phyloP scores from a whole-genome alignment of 2,888 invertebrate genomes.

The Ochropleura leucogaster region DNA sequence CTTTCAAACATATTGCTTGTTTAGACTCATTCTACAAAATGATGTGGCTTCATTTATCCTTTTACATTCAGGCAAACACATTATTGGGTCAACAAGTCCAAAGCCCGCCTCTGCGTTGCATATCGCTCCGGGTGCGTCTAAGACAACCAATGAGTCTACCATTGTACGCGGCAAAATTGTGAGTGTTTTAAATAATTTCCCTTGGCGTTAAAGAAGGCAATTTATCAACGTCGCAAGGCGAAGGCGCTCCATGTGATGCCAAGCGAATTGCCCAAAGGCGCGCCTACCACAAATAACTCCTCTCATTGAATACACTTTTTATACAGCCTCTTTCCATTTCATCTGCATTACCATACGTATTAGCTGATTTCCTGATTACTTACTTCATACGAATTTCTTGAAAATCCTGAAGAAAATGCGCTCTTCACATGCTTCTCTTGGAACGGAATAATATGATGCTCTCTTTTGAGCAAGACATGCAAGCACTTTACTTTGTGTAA shows the following conservation, averaged over 20 bases:
- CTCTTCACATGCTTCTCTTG: constrained; percentile 23
- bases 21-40: constrained; percentile 6
- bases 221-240: constrained; percentile 77
- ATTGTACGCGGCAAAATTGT: constrained; percentile 53
- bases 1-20: constrained; percentile 7
- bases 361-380: constrained; percentile 56
- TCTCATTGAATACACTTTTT: constrained; percentile 56
- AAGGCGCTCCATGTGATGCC: constrained; percentile 55
- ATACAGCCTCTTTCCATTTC: constrained; percentile 46
- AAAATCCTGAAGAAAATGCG: constrained; percentile 23
- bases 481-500: background rate
- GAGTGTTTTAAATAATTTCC: constrained; percentile 80
- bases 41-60: constrained; percentile 24
- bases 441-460: constrained; percentile 27
- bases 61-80: constrained; percentile 7
- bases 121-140: constrained; percentile 22
- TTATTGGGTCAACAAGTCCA: constrained; percentile 12
- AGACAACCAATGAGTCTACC: constrained; percentile 42
- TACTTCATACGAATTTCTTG: constrained; percentile 41
- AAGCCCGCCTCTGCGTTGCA: constrained; percentile 1
- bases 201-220: constrained; percentile 72
- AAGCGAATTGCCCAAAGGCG: constrained; percentile 40
- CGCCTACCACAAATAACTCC: constrained; percentile 43
- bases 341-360: constrained; percentile 60
- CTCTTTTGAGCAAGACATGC: constrained; percentile 12